Evolutionary conservation across 2,113 vertebrate genomes (phyloP).

Genomic region (Xenopus borealis): DNA sequence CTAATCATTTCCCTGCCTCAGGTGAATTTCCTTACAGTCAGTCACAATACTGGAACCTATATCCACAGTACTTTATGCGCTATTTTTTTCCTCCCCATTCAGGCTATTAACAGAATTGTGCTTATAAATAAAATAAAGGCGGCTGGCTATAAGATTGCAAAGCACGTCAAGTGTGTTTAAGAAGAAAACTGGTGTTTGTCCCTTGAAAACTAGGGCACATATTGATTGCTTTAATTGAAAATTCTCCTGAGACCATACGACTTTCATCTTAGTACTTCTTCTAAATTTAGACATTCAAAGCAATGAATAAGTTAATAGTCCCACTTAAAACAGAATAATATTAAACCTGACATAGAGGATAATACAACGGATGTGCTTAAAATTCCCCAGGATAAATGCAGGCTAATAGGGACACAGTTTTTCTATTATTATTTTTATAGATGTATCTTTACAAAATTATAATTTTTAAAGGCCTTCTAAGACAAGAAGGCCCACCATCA

Average conservation of each 20-base stretch:
- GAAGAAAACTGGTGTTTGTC: conserved; percentile 27
- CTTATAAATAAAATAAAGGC: conserved; percentile 32
- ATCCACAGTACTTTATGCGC: conserved; percentile 14
- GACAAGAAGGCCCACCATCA: no score
- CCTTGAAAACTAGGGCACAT: conserved; percentile 38
- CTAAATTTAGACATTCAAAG: conserved; percentile 42
- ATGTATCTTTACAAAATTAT: no score
- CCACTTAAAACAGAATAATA: conserved; percentile 40
- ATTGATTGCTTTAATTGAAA: conserved; percentile 43
- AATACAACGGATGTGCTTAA: conserved; percentile 23
- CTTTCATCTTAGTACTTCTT: conserved; percentile 42
- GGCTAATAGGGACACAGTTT: neutral
- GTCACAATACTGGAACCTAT: neutral
- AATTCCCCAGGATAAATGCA: conserved; percentile 9
- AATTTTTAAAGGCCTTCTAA: no score
- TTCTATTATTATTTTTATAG: no score
- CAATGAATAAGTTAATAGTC: conserved; percentile 44
- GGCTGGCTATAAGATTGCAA: neutral
- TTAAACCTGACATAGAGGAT: conserved; percentile 10
- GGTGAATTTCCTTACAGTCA: conserved; percentile 22
- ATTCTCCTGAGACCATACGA: conserved; percentile 24
- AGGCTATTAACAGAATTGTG: conserved; percentile 5
- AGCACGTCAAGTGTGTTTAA: conserved; percentile 16
- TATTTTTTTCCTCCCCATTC: neutral
- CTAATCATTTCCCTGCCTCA: conserved; percentile 29